Conservation (phyloP, 2,113 vertebrate species). For the Varanus salvator region DNA sequence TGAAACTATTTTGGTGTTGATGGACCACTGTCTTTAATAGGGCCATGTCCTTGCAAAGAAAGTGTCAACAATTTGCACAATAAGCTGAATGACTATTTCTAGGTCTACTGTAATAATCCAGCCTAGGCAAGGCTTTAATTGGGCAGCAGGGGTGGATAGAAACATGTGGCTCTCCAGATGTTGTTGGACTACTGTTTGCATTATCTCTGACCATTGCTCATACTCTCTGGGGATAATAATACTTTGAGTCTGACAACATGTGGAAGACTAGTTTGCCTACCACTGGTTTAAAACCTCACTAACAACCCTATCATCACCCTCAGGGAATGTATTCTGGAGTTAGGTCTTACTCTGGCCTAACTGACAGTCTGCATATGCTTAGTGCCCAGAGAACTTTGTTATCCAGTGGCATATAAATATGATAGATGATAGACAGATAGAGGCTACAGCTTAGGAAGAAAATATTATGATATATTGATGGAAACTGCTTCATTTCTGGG, state of each 20-base stretch:
- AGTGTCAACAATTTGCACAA: neutral
- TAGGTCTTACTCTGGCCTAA: neutral
- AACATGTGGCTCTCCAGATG: too few species aligned
- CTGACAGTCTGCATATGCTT: neutral
- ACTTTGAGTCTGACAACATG: too few species aligned
- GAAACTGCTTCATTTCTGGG: neutral
- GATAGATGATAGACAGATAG: too few species aligned
- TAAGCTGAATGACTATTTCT: neutral
- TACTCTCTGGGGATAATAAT: too few species aligned
- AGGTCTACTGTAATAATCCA: neutral
- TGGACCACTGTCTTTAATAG: neutral
- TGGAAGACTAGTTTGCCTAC: too few species aligned
- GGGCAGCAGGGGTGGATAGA: too few species aligned
- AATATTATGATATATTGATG: neutral
- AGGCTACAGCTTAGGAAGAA: neutral
- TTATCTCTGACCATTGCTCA: too few species aligned
- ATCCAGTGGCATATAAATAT: too few species aligned
- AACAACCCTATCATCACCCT: neutral
- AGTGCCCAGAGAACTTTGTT: too few species aligned
- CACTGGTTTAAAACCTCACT: too few species aligned
- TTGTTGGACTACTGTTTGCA: too few species aligned
- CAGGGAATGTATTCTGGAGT: neutral
- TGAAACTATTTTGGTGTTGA: neutral
- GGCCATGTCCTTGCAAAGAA: neutral
- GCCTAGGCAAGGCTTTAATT: neutral